Percentiles rank a stretch among this genome's conserved stretches.
Evolutionary conservation across 2,797 vertebrate genomes (phyloP).

Genomic region (Gymnothorax reevesii): DNA sequence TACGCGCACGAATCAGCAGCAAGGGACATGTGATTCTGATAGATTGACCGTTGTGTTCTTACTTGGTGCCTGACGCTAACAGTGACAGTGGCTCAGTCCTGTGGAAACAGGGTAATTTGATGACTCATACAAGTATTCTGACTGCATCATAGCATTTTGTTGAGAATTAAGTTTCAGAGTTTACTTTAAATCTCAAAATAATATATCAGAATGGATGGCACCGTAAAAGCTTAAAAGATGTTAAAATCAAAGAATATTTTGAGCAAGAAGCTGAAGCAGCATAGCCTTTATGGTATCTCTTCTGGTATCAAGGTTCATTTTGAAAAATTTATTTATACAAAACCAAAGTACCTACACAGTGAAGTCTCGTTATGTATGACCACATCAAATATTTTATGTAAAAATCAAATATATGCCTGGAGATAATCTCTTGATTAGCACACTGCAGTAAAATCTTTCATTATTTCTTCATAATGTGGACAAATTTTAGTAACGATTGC

Average conservation of each 20-base stretch:
- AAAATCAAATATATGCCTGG: neutral
- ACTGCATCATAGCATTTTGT: constrained; percentile 47
- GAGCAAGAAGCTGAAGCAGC: neutral
- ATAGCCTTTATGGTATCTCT: neutral
- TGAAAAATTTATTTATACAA: neutral
- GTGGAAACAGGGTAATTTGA: constrained; percentile 50
- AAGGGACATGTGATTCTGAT: neutral
- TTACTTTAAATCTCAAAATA: constrained; percentile 3
- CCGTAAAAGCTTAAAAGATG: neutral
- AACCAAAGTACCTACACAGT: neutral
- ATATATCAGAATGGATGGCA: neutral
- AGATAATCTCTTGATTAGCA: neutral
- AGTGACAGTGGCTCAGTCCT: constrained; percentile 47
- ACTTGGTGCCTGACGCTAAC: constrained; percentile 38
- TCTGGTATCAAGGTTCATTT: neutral
- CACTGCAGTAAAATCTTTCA: neutral
- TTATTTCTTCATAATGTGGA: neutral
- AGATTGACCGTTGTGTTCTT: constrained; percentile 11
- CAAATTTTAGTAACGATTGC: neutral
- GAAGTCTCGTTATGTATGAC: neutral
- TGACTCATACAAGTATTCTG: constrained; percentile 59
- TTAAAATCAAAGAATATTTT: neutral
- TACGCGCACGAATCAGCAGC: neutral
- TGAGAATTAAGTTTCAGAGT: constrained; percentile 36
- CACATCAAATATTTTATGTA: neutral